These are phyloP conservation scores for Agapornis roseicollis DNA, from an alignment of 2,113 vertebrate species.

Conservation along the genomic window DNA sequence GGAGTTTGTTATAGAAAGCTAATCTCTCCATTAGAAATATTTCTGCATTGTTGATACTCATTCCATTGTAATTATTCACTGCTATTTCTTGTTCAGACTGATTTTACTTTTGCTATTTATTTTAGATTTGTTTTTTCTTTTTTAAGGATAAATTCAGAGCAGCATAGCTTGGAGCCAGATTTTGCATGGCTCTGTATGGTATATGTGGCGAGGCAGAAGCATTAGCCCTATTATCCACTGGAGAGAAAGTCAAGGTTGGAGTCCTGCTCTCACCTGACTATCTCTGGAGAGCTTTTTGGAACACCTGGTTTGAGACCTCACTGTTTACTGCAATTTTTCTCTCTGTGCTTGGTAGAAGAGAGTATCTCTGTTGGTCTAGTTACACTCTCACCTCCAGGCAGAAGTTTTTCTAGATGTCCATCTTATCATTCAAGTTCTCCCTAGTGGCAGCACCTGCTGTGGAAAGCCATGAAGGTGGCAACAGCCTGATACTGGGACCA, in stretches of 20 bases:
- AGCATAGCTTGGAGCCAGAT: not conserved
- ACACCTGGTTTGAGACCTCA: not conserved
- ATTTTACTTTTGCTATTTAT: not conserved
- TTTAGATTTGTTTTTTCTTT: not conserved
- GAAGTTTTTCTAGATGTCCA: not conserved
- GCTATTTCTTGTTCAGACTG: not conserved
- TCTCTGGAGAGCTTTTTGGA: not conserved
- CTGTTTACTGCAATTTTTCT: not conserved
- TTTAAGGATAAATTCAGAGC: not conserved
- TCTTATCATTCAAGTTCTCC: not conserved
- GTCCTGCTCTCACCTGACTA: not conserved
- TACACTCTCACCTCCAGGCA: not conserved
- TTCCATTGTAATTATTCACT: not conserved
- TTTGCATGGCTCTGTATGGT: not conserved
- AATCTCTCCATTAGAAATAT: constrained; percentile 33
- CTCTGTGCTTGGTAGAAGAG: not conserved
- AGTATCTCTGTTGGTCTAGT: not conserved
- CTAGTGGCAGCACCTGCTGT: not conserved
- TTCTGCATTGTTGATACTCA: not conserved
- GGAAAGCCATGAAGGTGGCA: not conserved
- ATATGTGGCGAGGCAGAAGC: not conserved
- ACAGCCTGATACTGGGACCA: not conserved
- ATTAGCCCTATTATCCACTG: not conserved
- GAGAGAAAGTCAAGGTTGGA: not conserved
- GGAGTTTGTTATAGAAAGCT: constrained; percentile 14